Base-by-base conservation (phyloP, 2,797 vertebrate species). In the Pterois miles region DNA sequence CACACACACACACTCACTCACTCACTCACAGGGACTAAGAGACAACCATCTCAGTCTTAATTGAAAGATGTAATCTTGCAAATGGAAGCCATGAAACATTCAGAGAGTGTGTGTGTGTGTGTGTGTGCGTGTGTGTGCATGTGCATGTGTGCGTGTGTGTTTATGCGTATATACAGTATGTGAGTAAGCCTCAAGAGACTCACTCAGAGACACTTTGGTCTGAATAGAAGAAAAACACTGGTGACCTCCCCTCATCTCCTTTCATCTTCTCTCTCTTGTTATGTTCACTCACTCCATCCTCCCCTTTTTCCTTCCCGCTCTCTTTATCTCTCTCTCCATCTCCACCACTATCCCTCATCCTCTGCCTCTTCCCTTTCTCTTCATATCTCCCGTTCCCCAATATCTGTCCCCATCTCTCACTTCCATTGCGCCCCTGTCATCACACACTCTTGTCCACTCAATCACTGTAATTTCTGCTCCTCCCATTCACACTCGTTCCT, bases 11-110 rank as follows among this genome's bases (percentile, higher is more conserved):
- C 38, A 60, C 31, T 48, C 5, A 59, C 58, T 70, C 46, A 62
- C n/a, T 72, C 62, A 78, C 52, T 2, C 38, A 73, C 34, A 43
- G 23, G 52, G 53, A 72, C 64, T 33, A 27, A 76, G 54, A 92
- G 91, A 90, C 86, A 91, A 85, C 83, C 82, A 93, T 93, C 91
- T 89, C 50, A 43, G 79, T 89, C 88, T 90, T 93, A 92, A 93
- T 89, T 92, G 90, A 93, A 92, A 94, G 91, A 93, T 93, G 78
- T 83, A 92, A 92, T 93, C 90, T 93, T 89, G 84, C 69, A 89
- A 92, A 94, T 91, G 89, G 89, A 92, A 89, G 82, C 74, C 74
- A 87, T 91, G 89, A 90, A 93, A 92, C 84, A 90, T 91, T 91
- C 69, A 89, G 31, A 22, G 58, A 22, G 48, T 1, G 13, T 8